phyloP scores from a whole-genome alignment of 2,113 vertebrate genomes.

The Tympanuchus pallidicinctus region DNA sequence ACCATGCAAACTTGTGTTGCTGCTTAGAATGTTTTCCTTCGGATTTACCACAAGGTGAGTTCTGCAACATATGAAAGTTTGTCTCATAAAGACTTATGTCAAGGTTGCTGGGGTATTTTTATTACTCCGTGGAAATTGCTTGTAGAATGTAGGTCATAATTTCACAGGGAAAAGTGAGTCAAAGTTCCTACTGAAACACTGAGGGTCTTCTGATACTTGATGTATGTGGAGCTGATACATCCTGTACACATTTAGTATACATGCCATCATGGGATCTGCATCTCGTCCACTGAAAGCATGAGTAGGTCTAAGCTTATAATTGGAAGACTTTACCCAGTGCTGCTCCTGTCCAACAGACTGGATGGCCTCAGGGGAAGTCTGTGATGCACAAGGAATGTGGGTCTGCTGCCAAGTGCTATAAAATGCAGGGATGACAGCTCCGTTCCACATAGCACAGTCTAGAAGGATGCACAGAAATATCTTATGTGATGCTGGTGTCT shows the following conservation, averaged over 20 bases:
- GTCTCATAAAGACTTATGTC: background rate
- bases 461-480: background rate
- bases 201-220: background rate
- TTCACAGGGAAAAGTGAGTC: conserved; percentile 15
- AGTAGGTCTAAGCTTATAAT: background rate
- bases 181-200: background rate
- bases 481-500: background rate
- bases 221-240: background rate
- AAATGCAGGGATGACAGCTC: conserved; percentile 21
- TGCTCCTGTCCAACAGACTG: background rate
- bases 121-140: background rate
- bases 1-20: background rate
- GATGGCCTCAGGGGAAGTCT: conserved; percentile 28
- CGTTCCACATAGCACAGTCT: background rate
- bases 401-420: conserved; percentile 49
- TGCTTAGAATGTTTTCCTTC: background rate
- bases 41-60: background rate
- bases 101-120: background rate
- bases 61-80: background rate
- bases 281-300: background rate
- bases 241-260: background rate
- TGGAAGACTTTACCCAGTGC: background rate
- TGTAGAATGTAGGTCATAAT: conserved; percentile 38
- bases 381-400: conserved; percentile 41
- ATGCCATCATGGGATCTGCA: background rate